Conservation (phyloP, 2,113 vertebrate genomes). For the Elephantulus edwardii region DNA sequence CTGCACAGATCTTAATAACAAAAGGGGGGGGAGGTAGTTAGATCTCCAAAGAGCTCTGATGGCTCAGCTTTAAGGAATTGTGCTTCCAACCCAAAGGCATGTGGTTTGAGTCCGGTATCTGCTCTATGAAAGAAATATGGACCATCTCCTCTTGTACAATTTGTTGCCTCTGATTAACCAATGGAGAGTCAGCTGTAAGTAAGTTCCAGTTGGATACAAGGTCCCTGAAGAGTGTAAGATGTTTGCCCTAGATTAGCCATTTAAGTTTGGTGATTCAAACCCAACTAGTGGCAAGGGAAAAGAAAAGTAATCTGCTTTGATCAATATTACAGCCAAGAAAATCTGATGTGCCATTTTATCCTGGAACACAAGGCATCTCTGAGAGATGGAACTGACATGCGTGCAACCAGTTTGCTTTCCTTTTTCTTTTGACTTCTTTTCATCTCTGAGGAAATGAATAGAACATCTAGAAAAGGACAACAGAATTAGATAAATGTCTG, state of each 20-base stretch:
- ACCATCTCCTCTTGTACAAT: too few relatives aligned
- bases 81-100: too few relatives aligned
- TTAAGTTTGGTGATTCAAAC: neutral
- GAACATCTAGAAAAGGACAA: neutral
- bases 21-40: too few relatives aligned
- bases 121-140: too few relatives aligned
- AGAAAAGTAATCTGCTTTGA: neutral
- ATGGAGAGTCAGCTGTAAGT: too few relatives aligned
- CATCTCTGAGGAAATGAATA: neutral
- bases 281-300: neutral
- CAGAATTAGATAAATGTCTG: neutral
- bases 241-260: neutral
- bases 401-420: neutral
- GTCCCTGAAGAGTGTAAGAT: neutral
- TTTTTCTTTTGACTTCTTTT: neutral
- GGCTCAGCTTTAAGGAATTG: too few relatives aligned
- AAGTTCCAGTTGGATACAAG: neutral
- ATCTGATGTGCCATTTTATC: neutral
- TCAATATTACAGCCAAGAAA: neutral
- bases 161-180: too few relatives aligned
- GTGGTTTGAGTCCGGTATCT: too few relatives aligned
- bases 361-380: neutral
- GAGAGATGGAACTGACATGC: neutral
- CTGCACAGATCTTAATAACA: neutral
- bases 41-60: conserved; percentile 12